A percentile compares a stretch with the other conserved stretches of the same genome.
phyloP scores from a whole-genome alignment of 2,888 invertebrate genomes.

The Timema cristinae region DNA sequence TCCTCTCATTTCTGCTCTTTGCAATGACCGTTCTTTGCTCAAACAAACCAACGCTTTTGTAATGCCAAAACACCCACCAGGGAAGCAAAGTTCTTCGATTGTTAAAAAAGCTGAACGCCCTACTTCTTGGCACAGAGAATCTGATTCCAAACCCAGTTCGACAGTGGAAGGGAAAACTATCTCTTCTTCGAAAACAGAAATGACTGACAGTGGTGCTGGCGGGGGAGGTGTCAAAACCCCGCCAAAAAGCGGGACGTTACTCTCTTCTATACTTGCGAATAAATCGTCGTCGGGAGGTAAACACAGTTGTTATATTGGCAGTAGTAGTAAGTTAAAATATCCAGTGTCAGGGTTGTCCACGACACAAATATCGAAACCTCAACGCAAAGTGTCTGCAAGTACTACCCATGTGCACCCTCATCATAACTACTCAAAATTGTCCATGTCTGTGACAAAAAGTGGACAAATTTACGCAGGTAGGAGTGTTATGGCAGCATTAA shows the following conservation, averaged over 20 bases:
- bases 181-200: slow-evolving; percentile 16
- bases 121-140: slow-evolving; percentile 36
- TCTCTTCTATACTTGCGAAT: slow-evolving; percentile 20
- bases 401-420: slow-evolving; percentile 29
- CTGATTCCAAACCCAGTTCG: slow-evolving; percentile 17
- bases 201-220: background rate
- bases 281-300: slow-evolving; percentile 22
- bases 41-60: slow-evolving; percentile 86
- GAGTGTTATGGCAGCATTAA: too few relatives aligned
- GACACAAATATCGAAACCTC: slow-evolving; percentile 54
- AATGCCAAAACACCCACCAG: slow-evolving; percentile 58
- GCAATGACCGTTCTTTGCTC: slow-evolving; percentile 84
- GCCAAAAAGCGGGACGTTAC: slow-evolving; percentile 19
- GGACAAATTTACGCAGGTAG: too few relatives aligned
- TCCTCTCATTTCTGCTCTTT: slow-evolving; percentile 87
- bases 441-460: background rate
- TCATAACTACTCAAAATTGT: slow-evolving; percentile 14
- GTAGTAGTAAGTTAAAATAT: slow-evolving; percentile 53
- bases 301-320: slow-evolving; percentile 45
- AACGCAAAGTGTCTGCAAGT: slow-evolving; percentile 46
- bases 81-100: slow-evolving; percentile 34
- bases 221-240: slow-evolving; percentile 13
- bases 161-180: slow-evolving; percentile 33
- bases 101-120: slow-evolving; percentile 26
- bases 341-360: slow-evolving; percentile 62